Conservation (phyloP, 2,113 vertebrate genomes). For the Oreotrochilus melanogaster region DNA sequence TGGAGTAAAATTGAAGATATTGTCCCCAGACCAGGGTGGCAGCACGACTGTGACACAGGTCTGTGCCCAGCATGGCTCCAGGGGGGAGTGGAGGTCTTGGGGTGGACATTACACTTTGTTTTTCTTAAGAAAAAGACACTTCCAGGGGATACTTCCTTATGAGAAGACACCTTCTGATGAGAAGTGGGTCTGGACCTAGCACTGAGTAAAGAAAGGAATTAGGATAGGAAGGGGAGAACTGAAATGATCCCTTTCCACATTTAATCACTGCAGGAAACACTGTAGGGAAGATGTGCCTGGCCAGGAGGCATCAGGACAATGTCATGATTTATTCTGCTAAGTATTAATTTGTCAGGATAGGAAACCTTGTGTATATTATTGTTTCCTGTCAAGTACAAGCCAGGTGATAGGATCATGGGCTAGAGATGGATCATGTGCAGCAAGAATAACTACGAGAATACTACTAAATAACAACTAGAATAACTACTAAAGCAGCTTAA, state of each 20-base stretch:
- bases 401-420: background rate
- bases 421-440: accelerated
- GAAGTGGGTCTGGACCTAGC: background rate
- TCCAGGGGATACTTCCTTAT: background rate
- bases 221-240: background rate
- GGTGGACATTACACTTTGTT: accelerated
- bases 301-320: background rate
- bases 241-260: background rate
- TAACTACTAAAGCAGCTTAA: background rate
- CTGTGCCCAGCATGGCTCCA: accelerated
- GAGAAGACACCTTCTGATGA: background rate
- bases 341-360: background rate
- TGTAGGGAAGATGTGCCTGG: background rate
- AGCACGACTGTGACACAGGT: too few species aligned
- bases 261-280: background rate
- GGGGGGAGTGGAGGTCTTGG: accelerated
- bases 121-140: background rate
- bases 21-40: background rate
- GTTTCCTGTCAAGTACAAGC: background rate
- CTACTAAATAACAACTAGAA: background rate
- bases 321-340: background rate
- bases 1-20: background rate
- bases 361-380: background rate
- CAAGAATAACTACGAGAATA: background rate
- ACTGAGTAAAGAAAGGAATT: background rate